Evolutionary conservation across 2,797 vertebrate genomes (phyloP).

Genomic region (Harpagifer antarcticus): DNA sequence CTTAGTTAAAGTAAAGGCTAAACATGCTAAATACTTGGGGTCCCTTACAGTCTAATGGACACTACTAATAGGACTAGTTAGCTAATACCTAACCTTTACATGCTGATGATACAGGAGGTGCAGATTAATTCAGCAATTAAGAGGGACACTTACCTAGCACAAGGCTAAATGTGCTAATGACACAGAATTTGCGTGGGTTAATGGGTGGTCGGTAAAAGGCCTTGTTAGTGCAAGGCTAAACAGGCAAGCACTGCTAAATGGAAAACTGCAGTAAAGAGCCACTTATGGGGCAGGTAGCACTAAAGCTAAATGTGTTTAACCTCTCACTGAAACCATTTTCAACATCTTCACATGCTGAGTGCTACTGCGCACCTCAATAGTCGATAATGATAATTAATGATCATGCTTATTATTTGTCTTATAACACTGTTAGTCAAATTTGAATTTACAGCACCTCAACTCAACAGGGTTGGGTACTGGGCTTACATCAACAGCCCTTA

Average conservation of each 20-base stretch:
- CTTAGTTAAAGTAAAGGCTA: slow-evolving; percentile 78
- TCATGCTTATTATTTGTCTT: background rate
- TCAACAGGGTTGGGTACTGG: background rate
- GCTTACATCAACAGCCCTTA: background rate
- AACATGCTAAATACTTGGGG: slow-evolving; percentile 67
- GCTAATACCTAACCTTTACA: slow-evolving; percentile 42
- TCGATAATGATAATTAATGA: slow-evolving; percentile 22
- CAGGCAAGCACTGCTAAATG: slow-evolving; percentile 38
- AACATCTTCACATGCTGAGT: slow-evolving; percentile 1
- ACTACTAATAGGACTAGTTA: slow-evolving; percentile 71
- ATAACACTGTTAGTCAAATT: slow-evolving; percentile 7
- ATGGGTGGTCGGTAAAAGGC: slow-evolving; percentile 57
- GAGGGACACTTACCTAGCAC: slow-evolving; percentile 45
- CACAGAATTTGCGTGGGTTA: slow-evolving; percentile 49
- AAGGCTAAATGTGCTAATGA: slow-evolving; percentile 68
- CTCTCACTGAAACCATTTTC: slow-evolving; percentile 7
- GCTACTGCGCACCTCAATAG: background rate
- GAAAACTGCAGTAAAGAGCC: slow-evolving; percentile 50
- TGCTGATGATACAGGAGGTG: slow-evolving; percentile 54
- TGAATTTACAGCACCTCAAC: background rate
- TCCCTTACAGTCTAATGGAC: slow-evolving; percentile 62
- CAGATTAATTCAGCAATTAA: slow-evolving; percentile 70
- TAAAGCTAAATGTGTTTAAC: slow-evolving; percentile 39
- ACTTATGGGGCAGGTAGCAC: slow-evolving; percentile 30
- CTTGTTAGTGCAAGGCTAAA: slow-evolving; percentile 51